Conservation (phyloP, 2,888 invertebrate species). For the Tetrapedia diversipes region DNA sequence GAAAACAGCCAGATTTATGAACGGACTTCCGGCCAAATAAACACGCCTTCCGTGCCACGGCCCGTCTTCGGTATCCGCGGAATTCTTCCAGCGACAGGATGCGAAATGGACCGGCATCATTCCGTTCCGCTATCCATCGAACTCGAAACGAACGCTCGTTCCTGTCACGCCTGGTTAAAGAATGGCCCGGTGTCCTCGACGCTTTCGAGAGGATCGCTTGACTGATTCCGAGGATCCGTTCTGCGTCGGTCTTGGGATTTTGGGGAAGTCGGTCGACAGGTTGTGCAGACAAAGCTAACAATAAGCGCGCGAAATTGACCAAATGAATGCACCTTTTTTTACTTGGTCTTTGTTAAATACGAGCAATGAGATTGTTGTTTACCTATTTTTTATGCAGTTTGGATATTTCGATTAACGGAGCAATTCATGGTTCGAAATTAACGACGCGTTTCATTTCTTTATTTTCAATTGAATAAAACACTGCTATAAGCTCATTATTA, state of each 20-base stretch:
- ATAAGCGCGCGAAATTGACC: no score
- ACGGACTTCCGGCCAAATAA: slow-evolving; percentile 79
- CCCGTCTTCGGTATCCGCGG: slow-evolving; percentile 65
- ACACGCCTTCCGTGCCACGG: slow-evolving; percentile 64
- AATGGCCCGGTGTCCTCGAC: slow-evolving; percentile 10
- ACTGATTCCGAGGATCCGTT: slow-evolving; percentile 16
- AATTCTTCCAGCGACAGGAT: slow-evolving; percentile 75
- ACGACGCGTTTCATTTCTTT: no score
- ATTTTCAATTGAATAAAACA: no score
- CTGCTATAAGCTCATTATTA: no score
- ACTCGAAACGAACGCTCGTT: slow-evolving; percentile 51
- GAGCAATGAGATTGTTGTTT: no score
- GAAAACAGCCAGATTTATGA: slow-evolving; percentile 81
- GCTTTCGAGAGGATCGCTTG: slow-evolving; percentile 4
- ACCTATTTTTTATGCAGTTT: no score
- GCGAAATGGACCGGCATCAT: slow-evolving; percentile 74
- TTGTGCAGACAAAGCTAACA: no score
- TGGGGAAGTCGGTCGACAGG: background rate
- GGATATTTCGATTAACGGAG: no score
- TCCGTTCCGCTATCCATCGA: slow-evolving; percentile 44
- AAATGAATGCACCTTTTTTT: no score
- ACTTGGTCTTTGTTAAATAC: no score
- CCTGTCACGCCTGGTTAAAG: slow-evolving; percentile 41
- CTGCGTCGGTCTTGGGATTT: background rate
- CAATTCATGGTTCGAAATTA: no score